Evolutionary conservation across 2,797 vertebrate species (phyloP).

Genomic region (Ctenochaetus hawaiiensis): DNA sequence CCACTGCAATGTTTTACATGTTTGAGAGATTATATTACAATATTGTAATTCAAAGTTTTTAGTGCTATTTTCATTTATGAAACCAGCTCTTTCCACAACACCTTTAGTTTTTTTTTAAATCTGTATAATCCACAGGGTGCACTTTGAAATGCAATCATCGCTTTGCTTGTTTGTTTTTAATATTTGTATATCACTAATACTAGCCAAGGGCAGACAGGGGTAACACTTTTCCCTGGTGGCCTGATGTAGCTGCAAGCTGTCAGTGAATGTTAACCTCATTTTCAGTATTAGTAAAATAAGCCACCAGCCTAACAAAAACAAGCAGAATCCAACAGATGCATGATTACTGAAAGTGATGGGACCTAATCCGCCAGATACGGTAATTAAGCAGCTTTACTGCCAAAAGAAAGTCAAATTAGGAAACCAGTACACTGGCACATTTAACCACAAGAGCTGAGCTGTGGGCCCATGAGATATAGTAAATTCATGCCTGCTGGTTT

Average conservation of each 20-base stretch:
- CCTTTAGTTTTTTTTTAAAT: not conserved
- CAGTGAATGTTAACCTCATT: slow-evolving; percentile 59
- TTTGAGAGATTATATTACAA: not conserved
- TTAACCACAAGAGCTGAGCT: slow-evolving; percentile 27
- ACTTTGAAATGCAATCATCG: not conserved
- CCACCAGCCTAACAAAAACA: slow-evolving; percentile 50
- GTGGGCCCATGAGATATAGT: slow-evolving; percentile 9
- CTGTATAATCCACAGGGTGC: not conserved
- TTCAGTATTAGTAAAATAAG: slow-evolving; percentile 68
- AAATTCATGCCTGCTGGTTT: slow-evolving; percentile 23
- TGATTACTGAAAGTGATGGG: slow-evolving; percentile 58
- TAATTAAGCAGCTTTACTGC: slow-evolving; percentile 61
- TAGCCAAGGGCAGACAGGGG: slow-evolving; percentile 30
- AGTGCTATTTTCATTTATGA: not conserved
- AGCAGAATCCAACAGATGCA: slow-evolving; percentile 58
- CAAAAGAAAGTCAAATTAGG: slow-evolving; percentile 55
- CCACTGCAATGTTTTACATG: not conserved
- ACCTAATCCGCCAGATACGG: slow-evolving; percentile 59
- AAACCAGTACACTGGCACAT: slow-evolving; percentile 33
- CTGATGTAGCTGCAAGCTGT: slow-evolving; percentile 61
- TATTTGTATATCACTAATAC: slow-evolving; percentile 14
- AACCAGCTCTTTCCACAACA: not conserved
- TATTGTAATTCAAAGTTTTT: not conserved
- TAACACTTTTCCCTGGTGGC: slow-evolving; percentile 36
- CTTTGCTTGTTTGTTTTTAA: slow-evolving; percentile 28